Conservation (phyloP, 1,140 invertebrate genomes). For the Neodiprion fabricii region DNA sequence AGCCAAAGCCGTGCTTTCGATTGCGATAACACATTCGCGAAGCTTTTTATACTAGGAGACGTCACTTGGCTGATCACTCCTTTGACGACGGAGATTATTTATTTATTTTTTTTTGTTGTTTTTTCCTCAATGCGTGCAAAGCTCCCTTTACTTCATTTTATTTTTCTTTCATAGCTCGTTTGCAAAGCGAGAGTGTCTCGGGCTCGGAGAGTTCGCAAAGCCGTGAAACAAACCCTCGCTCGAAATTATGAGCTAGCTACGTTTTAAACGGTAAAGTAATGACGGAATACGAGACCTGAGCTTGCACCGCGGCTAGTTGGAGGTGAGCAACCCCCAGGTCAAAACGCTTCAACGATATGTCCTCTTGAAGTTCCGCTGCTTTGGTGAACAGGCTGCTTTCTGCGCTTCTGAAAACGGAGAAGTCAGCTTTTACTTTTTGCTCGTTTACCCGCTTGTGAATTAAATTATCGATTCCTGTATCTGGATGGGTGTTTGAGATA, state of each 20-base stretch:
- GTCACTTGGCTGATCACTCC: no score
- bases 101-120: background rate
- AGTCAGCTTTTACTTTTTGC: slow-evolving; percentile 6
- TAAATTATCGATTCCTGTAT: no score
- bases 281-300: slow-evolving; percentile 71
- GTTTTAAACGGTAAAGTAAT: no score
- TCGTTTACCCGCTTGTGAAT: no score
- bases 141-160: slow-evolving; percentile 10
- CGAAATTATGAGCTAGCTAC: no score
- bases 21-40: no score
- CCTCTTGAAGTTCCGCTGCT: slow-evolving; percentile 93
- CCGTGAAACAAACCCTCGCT: no score
- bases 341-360: slow-evolving; percentile 93
- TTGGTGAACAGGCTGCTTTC: slow-evolving; percentile 90
- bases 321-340: slow-evolving; percentile 90
- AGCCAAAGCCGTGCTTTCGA: no score
- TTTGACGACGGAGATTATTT: no score
- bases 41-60: no score
- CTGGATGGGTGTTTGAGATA: no score
- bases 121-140: background rate
- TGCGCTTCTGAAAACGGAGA: slow-evolving; percentile 66
- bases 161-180: background rate
- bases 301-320: slow-evolving; percentile 85
- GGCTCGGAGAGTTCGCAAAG: no score
- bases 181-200: slow-evolving; percentile 4